A percentile compares a stretch with the other conserved stretches of the same genome.
Evolutionary conservation across 2,888 invertebrate species (phyloP).

Genomic region (Biston stratarius): DNA sequence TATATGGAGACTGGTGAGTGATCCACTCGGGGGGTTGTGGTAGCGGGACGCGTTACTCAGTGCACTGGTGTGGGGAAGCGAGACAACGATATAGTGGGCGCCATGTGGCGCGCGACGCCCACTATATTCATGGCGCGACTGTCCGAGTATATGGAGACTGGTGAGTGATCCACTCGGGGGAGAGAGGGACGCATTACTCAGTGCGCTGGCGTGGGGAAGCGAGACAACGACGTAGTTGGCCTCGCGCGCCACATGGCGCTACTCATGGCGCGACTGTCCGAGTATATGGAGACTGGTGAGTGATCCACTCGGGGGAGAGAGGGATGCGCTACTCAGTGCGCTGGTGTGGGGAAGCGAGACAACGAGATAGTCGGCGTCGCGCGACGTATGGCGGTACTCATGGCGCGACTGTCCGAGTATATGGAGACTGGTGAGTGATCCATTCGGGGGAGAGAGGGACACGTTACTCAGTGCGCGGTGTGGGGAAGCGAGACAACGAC

Average conservation of each 20-base stretch:
- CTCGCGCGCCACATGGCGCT: conserved; percentile 99
- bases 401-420: too few species aligned
- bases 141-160: too few species aligned
- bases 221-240: conserved; percentile 99
- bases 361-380: too few species aligned
- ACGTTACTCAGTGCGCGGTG: conserved; percentile 98
- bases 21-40: too few species aligned
- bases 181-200: conserved; percentile 95
- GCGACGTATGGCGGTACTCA: conserved; percentile 88
- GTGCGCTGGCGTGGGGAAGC: conserved; percentile 98
- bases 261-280: conserved; percentile 97
- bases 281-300: conserved; percentile 76
- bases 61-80: too few species aligned
- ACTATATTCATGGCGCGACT: too few species aligned
- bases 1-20: conserved; percentile 64
- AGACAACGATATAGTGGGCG: too few species aligned
- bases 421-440: too few species aligned
- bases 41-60: too few species aligned
- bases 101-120: too few species aligned
- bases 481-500: conserved; percentile 99
- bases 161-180: not conserved
- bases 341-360: too few species aligned
- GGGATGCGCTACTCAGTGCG: too few species aligned
- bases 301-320: conserved; percentile 61
- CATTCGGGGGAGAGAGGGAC: conserved; percentile 84